Percentiles rank a stretch among this genome's conserved stretches.
Conservation (phyloP, 2,888 invertebrate species). For the Pachycephus smyrnensis region DNA sequence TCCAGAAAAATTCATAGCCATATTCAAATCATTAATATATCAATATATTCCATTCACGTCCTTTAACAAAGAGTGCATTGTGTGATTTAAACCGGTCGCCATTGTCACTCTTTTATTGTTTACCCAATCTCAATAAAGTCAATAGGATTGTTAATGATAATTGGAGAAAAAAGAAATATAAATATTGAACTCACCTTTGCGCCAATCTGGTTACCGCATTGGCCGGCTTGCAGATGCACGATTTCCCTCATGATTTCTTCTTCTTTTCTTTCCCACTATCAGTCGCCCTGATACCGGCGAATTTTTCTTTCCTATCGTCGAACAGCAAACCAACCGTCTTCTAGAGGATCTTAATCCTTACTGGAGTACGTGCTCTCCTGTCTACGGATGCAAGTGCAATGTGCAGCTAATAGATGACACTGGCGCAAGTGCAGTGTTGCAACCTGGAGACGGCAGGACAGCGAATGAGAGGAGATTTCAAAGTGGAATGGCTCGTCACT, state of each 20-base stretch:
- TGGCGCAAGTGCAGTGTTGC: neutral
- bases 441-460: neutral
- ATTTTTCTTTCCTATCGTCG: neutral
- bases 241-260: slow-evolving; percentile 83
- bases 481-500: neutral
- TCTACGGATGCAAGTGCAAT: neutral
- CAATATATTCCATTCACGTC: neutral
- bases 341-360: neutral
- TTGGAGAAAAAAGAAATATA: neutral
- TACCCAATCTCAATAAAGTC: neutral
- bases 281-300: neutral
- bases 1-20: neutral
- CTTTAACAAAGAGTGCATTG: neutral
- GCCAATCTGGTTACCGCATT: slow-evolving; percentile 86
- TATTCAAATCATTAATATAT: neutral
- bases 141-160: neutral
- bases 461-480: neutral
- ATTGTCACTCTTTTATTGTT: neutral
- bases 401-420: neutral
- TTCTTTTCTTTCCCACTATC: neutral
- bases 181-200: slow-evolving; percentile 78
- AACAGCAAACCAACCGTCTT: neutral
- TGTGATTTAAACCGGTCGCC: neutral
- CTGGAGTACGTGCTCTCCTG: neutral
- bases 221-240: slow-evolving; percentile 87